phyloP scores from a whole-genome alignment of 2,888 invertebrate genomes.

The Brenthis ino region DNA sequence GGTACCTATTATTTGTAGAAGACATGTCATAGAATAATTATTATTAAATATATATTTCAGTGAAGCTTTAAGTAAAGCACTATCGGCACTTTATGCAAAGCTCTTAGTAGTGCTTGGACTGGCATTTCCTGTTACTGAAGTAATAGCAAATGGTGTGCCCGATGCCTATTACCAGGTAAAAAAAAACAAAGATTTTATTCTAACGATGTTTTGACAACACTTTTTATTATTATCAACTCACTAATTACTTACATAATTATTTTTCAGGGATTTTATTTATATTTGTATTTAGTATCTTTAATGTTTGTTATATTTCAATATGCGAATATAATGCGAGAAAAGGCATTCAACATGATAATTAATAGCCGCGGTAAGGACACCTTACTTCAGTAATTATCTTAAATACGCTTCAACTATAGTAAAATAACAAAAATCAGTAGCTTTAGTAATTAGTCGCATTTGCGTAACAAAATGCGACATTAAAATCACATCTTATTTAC shows the following conservation, averaged over 20 bases:
- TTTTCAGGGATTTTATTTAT: constrained; percentile 91
- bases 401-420: constrained; percentile 25
- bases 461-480: constrained; percentile 79
- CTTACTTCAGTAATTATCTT: constrained; percentile 23
- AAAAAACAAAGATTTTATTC: not conserved
- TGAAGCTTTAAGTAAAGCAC: constrained; percentile 87
- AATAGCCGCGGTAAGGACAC: constrained; percentile 71
- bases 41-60: constrained; percentile 60
- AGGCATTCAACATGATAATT: constrained; percentile 83
- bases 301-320: constrained; percentile 89
- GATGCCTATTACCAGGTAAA: constrained; percentile 88
- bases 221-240: too few species aligned
- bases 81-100: constrained; percentile 93
- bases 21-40: not conserved
- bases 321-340: constrained; percentile 84
- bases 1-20: too few species aligned
- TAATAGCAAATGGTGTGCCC: constrained; percentile 89
- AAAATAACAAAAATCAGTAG: constrained; percentile 44
- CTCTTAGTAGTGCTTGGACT: constrained; percentile 91
- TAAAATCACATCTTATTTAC: constrained; percentile 81
- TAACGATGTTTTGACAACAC: too few species aligned
- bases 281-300: constrained; percentile 89
- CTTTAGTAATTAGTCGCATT: constrained; percentile 72
- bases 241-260: constrained; percentile 6
- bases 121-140: constrained; percentile 93